Base-by-base conservation (phyloP, 2,888 invertebrate genomes). In the Xanthorhoe spadicearia region DNA sequence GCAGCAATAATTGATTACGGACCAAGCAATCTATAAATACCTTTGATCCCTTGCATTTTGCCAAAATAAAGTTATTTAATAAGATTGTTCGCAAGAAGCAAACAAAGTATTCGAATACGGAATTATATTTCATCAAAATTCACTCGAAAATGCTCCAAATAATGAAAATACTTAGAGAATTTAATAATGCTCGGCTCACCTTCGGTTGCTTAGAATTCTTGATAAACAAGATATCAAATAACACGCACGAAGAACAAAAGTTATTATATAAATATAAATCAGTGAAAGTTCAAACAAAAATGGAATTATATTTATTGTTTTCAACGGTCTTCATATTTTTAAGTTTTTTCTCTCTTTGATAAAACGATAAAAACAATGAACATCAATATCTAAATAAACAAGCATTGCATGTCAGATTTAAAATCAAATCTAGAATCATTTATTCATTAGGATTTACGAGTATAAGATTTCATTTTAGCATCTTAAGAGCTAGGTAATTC, bases 161-260 rank as follows among this genome's bases (percentile, higher is more conserved):
- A 69, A 73, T 69, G 73, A 68, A 74, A 72, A 72, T 74, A 71
- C 69, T 74, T 72, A 51, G 63, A 65, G 63, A 72, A 72, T 74
- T 71, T 71, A 69, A 74, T 74, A 74, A 67, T 62, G 66, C 67
- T 55, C 46, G 49, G 62, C 64, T 71, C 62, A 70, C 74, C 71
- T 71, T 64, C 64, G 66, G 56, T 69, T 70, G 55, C 64, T 66
- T 68, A 59, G 68, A 71, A 68, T 72, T 69, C 68, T 70, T 73
- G 54, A 61, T 56, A 65, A 71, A 69, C 67, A 73, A 73, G 56
- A 65, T 66, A 70, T 73, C 68, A 67, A 68, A 61, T 70, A 66
- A 66, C 65, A 67, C 57, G 64, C 59, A 63, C 64, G 60, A 60
- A 67, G 61, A 67, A 70, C 60, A 60, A 64, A 66, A 61, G 58